Percentiles rank a stretch among this genome's conserved stretches.
phyloP scores from a whole-genome alignment of 2,888 invertebrate species.

The Brachycybe producta region DNA sequence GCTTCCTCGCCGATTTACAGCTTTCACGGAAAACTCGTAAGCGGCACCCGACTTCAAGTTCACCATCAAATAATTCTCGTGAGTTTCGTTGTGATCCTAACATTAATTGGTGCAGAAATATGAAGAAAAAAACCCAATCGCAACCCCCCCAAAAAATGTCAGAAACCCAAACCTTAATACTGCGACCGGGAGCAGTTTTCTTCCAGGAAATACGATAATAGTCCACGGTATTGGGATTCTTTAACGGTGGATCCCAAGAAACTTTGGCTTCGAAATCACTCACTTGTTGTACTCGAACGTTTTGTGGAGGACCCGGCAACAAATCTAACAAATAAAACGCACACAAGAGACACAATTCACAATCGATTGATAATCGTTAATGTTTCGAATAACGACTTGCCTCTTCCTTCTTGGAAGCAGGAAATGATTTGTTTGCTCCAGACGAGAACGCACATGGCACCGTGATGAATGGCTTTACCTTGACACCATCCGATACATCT shows the following conservation, averaged over 20 bases:
- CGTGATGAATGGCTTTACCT: conserved; percentile 53
- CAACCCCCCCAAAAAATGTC: not conserved
- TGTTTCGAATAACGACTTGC: conserved; percentile 25
- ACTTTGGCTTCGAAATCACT: conserved; percentile 47
- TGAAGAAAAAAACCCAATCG: not conserved
- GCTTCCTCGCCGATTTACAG: conserved; percentile 64
- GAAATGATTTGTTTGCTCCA: conserved; percentile 61
- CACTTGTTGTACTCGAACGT: conserved; percentile 44
- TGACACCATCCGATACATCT: conserved; percentile 73
- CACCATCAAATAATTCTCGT: conserved; percentile 19
- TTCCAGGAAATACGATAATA: conserved; percentile 45
- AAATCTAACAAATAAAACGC: conserved; percentile 36
- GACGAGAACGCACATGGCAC: conserved; percentile 53
- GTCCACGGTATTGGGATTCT: conserved; percentile 69
- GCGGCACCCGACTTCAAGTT: conserved; percentile 56
- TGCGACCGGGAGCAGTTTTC: conserved; percentile 12
- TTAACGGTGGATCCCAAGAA: conserved; percentile 64
- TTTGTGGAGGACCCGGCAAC: conserved; percentile 65
- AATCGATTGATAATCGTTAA: not conserved
- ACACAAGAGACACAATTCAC: conserved; percentile 9
- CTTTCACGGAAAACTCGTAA: conserved; percentile 69
- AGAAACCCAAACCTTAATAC: conserved; percentile 6
- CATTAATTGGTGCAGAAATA: not conserved
- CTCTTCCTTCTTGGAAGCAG: conserved; percentile 67
- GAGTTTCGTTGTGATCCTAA: conserved; percentile 17